Conservation (phyloP, 2,113 vertebrate genomes). For the Arizona elegans region DNA sequence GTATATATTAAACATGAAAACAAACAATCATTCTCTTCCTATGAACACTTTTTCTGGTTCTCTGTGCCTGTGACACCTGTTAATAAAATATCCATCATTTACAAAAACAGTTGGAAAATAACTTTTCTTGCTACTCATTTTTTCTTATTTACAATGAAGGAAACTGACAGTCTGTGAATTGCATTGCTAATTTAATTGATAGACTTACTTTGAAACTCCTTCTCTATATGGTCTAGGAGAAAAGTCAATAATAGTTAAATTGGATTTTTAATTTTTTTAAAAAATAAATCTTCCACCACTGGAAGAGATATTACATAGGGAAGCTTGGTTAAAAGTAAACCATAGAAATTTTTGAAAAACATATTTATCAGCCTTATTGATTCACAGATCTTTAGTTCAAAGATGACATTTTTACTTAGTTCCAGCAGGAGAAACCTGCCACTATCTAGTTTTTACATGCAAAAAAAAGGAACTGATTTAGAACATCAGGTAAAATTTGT, state of each 20-base stretch:
- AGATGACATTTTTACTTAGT: background rate
- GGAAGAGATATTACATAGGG: slow-evolving; percentile 30
- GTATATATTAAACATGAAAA: slow-evolving; percentile 27
- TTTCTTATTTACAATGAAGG: slow-evolving; percentile 44
- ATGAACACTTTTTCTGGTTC: slow-evolving; percentile 16
- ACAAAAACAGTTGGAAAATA: slow-evolving; percentile 43
- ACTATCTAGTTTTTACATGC: background rate
- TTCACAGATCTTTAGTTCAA: background rate
- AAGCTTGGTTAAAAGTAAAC: slow-evolving; percentile 9
- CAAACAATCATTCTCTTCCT: background rate
- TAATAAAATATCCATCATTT: slow-evolving; percentile 1
- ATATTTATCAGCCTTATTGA: background rate
- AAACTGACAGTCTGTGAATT: slow-evolving; percentile 54
- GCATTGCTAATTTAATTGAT: slow-evolving; percentile 57
- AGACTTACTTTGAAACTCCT: slow-evolving; percentile 49
- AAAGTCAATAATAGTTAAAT: slow-evolving; percentile 62
- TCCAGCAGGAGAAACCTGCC: background rate
- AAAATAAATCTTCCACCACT: slow-evolving; percentile 45
- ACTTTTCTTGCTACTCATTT: slow-evolving; percentile 23
- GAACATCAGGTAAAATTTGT: background rate
- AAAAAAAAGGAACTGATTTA: background rate
- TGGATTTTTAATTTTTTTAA: slow-evolving; percentile 33
- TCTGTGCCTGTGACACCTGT: slow-evolving; percentile 21
- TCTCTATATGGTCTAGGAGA: slow-evolving; percentile 30
- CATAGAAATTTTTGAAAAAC: background rate